A percentile compares a stretch with the other conserved stretches of the same genome.
phyloP scores from a whole-genome alignment of 2,888 invertebrate species.

The Aspidiotus rigidus region DNA sequence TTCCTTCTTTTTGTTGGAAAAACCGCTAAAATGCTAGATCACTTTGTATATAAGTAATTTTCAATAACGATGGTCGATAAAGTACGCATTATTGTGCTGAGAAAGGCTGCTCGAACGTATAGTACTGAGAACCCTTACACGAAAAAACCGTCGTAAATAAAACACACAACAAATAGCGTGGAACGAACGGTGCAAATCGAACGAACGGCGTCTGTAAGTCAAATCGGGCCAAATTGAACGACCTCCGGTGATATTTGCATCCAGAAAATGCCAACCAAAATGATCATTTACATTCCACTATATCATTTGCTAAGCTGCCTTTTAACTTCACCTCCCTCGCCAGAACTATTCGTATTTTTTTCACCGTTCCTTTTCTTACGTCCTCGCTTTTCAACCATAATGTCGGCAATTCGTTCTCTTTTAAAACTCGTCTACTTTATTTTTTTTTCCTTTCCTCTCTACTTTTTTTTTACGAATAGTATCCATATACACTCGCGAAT shows the following conservation, averaged over 20 bases:
- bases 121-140: conserved; percentile 14
- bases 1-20: too few species aligned
- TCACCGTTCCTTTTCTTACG: conserved; percentile 2
- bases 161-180: conserved; percentile 29
- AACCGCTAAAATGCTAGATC: too few species aligned
- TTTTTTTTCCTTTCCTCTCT: too few species aligned
- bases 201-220: conserved; percentile 30
- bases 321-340: background rate
- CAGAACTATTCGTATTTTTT: background rate
- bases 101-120: too few species aligned
- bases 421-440: too few species aligned
- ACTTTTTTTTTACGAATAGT: conserved; percentile 1
- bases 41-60: too few species aligned
- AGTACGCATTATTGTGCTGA: too few species aligned
- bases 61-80: too few species aligned
- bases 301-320: conserved; percentile 25
- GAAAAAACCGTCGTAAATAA: conserved; percentile 15
- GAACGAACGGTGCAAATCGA: conserved; percentile 31
- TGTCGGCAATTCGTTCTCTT: conserved; percentile 15
- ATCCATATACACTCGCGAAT: conserved; percentile 5
- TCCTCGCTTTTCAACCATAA: conserved; percentile 13
- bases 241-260: conserved; percentile 32
- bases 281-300: conserved; percentile 32
- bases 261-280: conserved; percentile 28
- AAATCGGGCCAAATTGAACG: conserved; percentile 32